A percentile compares a stretch with the other conserved stretches of the same genome.
Evolutionary conservation across 1,140 invertebrate genomes (phyloP).

Genomic region (Aphaenogaster ashmeadi): DNA sequence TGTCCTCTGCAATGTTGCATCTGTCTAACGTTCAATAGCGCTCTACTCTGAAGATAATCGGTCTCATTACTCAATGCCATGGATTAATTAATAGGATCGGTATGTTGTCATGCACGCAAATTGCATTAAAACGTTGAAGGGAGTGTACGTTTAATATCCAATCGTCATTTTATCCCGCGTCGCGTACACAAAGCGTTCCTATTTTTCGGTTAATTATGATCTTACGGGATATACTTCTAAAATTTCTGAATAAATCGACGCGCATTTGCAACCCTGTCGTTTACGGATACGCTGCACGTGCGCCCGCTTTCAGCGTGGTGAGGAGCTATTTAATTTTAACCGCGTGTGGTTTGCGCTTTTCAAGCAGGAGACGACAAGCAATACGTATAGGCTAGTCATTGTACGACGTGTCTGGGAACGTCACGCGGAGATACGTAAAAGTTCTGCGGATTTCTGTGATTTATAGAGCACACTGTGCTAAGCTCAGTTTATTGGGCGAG

Average conservation of each 20-base stretch:
- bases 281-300: background rate
- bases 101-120: background rate
- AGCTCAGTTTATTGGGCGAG: background rate
- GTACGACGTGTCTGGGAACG: background rate
- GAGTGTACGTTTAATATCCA: background rate
- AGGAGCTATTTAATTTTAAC: constrained; percentile 20
- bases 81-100: constrained; percentile 6
- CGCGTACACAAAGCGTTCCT: background rate
- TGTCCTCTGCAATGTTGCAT: background rate
- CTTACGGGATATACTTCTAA: background rate
- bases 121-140: background rate
- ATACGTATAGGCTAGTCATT: background rate
- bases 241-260: constrained; percentile 10
- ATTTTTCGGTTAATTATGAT: background rate
- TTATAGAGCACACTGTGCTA: background rate
- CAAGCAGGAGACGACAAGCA: background rate
- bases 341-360: background rate
- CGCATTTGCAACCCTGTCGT: background rate
- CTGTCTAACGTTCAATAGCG: background rate
- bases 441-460: background rate
- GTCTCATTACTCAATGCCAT: constrained; percentile 8
- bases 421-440: background rate
- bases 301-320: background rate
- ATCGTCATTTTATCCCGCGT: background rate
- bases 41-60: background rate